phyloP scores from a whole-genome alignment of 2,113 vertebrate genomes.

The Fregetta grallaria region DNA sequence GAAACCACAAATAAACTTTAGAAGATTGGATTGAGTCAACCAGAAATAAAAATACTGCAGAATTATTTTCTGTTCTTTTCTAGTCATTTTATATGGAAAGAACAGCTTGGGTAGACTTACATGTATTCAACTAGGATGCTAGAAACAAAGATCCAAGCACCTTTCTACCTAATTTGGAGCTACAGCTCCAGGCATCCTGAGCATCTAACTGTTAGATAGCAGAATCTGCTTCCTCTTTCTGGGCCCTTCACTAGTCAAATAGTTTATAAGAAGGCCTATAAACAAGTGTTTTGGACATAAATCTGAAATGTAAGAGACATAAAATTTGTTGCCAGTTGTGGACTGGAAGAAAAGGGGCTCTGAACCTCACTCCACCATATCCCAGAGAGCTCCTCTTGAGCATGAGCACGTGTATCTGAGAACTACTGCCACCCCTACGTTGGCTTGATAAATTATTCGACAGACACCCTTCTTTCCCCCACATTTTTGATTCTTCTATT shows the following conservation, averaged over 20 bases:
- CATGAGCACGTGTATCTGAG: neutral
- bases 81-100: neutral
- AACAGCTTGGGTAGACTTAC: neutral
- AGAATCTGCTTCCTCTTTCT: neutral
- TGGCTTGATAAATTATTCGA: neutral
- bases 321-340: neutral
- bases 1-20: neutral
- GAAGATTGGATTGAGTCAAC: neutral
- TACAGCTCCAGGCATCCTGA: neutral
- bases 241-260: neutral
- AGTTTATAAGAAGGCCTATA: neutral
- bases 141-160: neutral
- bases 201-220: neutral
- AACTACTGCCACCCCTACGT: neutral
- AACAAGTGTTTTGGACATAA: neutral
- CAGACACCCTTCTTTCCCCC: neutral
- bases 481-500: neutral
- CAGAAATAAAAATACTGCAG: neutral
- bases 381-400: neutral
- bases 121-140: neutral
- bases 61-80: neutral
- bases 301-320: neutral
- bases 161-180: neutral
- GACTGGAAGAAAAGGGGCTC: neutral
- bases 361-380: neutral